Evolutionary conservation across 2,888 invertebrate species (phyloP).

Genomic region (Epistrophella euchroma): DNA sequence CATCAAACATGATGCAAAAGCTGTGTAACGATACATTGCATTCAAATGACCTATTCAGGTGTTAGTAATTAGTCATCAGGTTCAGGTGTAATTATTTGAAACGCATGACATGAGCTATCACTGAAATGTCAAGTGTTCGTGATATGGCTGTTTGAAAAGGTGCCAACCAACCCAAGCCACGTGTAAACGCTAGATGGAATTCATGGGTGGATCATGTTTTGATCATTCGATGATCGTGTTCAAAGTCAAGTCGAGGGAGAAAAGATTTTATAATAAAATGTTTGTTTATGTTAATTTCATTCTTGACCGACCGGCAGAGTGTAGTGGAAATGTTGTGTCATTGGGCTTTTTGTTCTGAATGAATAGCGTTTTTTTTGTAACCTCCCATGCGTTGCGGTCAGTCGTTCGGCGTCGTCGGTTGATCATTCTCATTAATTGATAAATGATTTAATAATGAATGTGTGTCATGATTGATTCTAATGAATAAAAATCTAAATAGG

Average conservation of each 20-base stretch:
- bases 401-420: background rate
- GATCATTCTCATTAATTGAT: constrained; percentile 8
- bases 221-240: constrained; percentile 16
- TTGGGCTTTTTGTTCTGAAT: constrained; percentile 24
- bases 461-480: constrained; percentile 62
- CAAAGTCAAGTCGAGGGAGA: constrained; percentile 11
- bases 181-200: constrained; percentile 10
- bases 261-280: background rate
- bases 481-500: constrained; percentile 39
- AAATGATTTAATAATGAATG: constrained; percentile 46
- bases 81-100: constrained; percentile 23
- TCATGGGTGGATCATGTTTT: constrained; percentile 11
- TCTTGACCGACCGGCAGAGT: constrained; percentile 18
- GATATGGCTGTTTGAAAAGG: constrained; percentile 26
- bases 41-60: constrained; percentile 42
- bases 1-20: constrained; percentile 16
- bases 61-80: no score
- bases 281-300: constrained; percentile 36
- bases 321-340: constrained; percentile 6
- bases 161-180: constrained; percentile 21
- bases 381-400: background rate
- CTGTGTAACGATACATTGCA: constrained; percentile 13
- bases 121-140: constrained; percentile 43
- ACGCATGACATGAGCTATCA: constrained; percentile 44
- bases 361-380: constrained; percentile 11